Conservation (phyloP, 1,140 invertebrate species). For the Campoletis sonorensis region DNA sequence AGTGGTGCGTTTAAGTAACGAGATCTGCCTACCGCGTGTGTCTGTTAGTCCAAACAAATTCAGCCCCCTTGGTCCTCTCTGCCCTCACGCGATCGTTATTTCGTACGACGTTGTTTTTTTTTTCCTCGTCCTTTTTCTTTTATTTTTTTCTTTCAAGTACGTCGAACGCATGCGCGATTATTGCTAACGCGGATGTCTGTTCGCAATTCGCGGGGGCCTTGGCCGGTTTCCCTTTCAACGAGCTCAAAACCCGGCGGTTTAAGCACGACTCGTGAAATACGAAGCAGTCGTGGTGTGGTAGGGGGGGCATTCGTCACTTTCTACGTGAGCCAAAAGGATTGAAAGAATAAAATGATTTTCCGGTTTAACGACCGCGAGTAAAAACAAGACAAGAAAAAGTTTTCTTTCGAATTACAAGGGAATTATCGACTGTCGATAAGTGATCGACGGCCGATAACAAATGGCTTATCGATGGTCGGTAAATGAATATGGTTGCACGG, state of each 20-base stretch:
- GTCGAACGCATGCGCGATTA: slow-evolving; percentile 70
- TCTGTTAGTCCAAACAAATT: slow-evolving; percentile 1
- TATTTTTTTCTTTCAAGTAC: slow-evolving; percentile 63
- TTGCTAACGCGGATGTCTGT: slow-evolving; percentile 75
- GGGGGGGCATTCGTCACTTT: too few species aligned
- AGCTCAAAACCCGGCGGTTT: not conserved
- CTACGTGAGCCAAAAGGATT: not conserved
- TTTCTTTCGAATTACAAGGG: not conserved
- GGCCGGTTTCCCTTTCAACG: slow-evolving; percentile 73
- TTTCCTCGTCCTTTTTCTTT: not conserved
- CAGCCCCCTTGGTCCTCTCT: not conserved
- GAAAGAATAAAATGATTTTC: not conserved
- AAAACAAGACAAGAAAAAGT: not conserved
- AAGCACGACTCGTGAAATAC: not conserved
- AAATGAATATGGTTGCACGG: too few species aligned
- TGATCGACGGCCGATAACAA: not conserved
- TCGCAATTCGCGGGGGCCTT: slow-evolving; percentile 72
- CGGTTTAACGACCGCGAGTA: slow-evolving; percentile 21
- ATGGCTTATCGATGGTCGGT: not conserved
- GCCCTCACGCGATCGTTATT: not conserved
- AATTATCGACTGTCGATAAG: not conserved
- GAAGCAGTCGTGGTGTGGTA: not conserved
- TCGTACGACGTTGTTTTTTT: too few species aligned
- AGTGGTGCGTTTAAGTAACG: slow-evolving; percentile 30
- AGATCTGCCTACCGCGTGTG: slow-evolving; percentile 28